phyloP scores from a whole-genome alignment of 2,888 invertebrate genomes.

The Asteroscopus sphinx region DNA sequence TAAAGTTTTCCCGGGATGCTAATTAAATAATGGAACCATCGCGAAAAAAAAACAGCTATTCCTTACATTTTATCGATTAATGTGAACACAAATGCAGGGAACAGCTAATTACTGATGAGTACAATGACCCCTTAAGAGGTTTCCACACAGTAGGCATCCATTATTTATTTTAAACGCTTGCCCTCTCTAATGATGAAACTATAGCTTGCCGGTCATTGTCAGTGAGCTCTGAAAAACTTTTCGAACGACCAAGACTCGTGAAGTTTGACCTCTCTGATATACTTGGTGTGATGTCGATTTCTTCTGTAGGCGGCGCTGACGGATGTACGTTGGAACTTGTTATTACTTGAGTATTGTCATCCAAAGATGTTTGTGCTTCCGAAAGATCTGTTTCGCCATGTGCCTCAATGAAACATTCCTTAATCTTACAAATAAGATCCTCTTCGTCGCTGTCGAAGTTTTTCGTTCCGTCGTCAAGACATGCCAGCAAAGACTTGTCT shows the following conservation, averaged over 20 bases:
- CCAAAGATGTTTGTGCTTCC: conserved; percentile 75
- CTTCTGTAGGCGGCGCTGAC: conserved; percentile 66
- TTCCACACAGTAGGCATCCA: too few species aligned
- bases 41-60: too few species aligned
- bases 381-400: conserved; percentile 68
- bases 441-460: conserved; percentile 83
- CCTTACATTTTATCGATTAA: too few species aligned
- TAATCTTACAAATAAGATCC: conserved; percentile 85
- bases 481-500: conserved; percentile 86
- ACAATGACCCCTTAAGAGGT: too few species aligned
- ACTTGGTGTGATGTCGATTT: conserved; percentile 64
- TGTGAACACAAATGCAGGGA: too few species aligned
- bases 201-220: conserved; percentile 70
- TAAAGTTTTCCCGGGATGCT: too few species aligned
- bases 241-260: conserved; percentile 75
- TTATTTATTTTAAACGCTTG: too few species aligned
- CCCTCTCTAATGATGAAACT: conserved; percentile 74
- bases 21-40: too few species aligned
- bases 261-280: conserved; percentile 65
- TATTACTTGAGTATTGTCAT: conserved; percentile 82
- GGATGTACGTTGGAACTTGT: conserved; percentile 65
- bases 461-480: conserved; percentile 80
- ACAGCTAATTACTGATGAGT: too few species aligned
- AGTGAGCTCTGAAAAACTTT: conserved; percentile 81
- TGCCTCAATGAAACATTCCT: conserved; percentile 75